Percentiles rank a stretch among this genome's conserved stretches.
Conservation (phyloP, 2,113 vertebrate species). For the human (Homo sapiens) region DNA sequence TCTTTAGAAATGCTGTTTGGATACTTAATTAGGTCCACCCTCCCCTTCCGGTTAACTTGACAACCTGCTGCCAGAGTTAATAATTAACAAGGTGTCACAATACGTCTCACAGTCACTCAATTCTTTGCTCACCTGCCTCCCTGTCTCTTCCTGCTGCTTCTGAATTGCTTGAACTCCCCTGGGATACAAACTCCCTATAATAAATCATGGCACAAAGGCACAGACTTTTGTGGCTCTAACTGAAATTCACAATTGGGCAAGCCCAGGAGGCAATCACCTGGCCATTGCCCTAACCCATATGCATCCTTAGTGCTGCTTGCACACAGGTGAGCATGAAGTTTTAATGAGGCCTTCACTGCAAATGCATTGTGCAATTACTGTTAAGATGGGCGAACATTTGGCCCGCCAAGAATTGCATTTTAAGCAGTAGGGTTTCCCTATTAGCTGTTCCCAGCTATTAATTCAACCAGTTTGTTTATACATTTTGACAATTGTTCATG, state of each 20-base stretch:
- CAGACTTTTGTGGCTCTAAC: slow-evolving; percentile 60
- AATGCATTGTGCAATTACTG: slow-evolving; percentile 74
- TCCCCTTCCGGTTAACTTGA: slow-evolving; percentile 67
- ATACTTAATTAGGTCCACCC: slow-evolving; percentile 68
- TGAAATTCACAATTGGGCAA: slow-evolving; percentile 72
- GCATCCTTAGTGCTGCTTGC: neutral
- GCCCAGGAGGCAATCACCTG: slow-evolving; percentile 74
- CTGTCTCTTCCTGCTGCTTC: slow-evolving; percentile 74
- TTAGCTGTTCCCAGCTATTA: slow-evolving; percentile 74
- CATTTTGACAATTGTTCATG: slow-evolving; percentile 74
- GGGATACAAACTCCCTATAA: slow-evolving; percentile 73
- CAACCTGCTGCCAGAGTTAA: slow-evolving; percentile 73
- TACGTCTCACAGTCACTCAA: slow-evolving; percentile 54
- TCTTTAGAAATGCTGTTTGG: slow-evolving; percentile 67
- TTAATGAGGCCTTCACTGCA: slow-evolving; percentile 76
- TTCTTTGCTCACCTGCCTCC: slow-evolving; percentile 75
- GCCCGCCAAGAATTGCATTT: slow-evolving; percentile 75
- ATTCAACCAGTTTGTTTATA: slow-evolving; percentile 77
- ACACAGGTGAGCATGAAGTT: slow-evolving; percentile 77
- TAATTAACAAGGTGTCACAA: slow-evolving; percentile 78
- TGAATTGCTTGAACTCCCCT: slow-evolving; percentile 71
- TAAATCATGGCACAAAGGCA: slow-evolving; percentile 72
- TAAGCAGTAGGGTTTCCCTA: slow-evolving; percentile 74
- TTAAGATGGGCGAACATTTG: slow-evolving; percentile 71
- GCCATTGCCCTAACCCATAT: slow-evolving; percentile 48